Conservation (phyloP, 2,888 invertebrate species). For the Spisula subtruncata region DNA sequence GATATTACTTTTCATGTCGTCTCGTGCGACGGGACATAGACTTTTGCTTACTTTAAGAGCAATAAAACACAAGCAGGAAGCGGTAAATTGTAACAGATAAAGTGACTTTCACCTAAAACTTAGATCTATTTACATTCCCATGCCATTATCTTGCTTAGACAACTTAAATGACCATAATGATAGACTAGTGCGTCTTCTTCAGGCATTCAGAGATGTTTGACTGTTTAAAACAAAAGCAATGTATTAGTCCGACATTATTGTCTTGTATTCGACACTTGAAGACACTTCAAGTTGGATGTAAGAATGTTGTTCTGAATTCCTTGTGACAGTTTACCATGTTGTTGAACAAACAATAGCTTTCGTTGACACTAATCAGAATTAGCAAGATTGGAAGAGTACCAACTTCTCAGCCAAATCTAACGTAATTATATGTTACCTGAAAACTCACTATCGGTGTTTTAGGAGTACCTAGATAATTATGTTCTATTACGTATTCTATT, state of each 20-base stretch:
- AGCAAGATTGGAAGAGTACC: not conserved
- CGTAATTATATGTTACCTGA: not conserved
- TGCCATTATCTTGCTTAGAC: not conserved
- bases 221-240: not conserved
- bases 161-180: not conserved
- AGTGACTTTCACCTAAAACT: not conserved
- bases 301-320: not conserved
- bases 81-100: not conserved
- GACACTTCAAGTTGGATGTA: not conserved
- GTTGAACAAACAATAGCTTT: not conserved
- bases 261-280: too few species aligned
- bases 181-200: not conserved
- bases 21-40: not conserved
- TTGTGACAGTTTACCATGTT: not conserved
- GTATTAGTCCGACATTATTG: not conserved
- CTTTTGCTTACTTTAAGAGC: not conserved
- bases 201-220: not conserved
- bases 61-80: not conserved
- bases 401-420: not conserved
- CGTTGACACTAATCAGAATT: slow-evolving; percentile 4
- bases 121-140: not conserved
- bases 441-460: not conserved
- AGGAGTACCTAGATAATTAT: not conserved
- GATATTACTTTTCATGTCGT: slow-evolving; percentile 17
- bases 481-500: not conserved